Evolutionary conservation across 1,140 invertebrate genomes (phyloP).

Genomic region (Megalopta genalis): DNA sequence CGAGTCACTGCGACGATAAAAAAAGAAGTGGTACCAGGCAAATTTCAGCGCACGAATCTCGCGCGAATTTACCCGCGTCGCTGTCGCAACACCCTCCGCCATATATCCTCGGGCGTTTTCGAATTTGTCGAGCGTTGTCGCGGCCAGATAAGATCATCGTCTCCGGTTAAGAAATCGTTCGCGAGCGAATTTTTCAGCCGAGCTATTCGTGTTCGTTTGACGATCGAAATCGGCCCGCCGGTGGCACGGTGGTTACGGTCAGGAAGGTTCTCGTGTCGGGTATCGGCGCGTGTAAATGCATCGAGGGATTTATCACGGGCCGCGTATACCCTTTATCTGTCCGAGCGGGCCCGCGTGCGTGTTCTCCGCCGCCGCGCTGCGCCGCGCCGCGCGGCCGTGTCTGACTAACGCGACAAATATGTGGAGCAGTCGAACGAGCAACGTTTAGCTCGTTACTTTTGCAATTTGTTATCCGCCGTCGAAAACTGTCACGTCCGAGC

Average conservation of each 20-base stretch:
- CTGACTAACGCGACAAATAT: constrained; percentile 41
- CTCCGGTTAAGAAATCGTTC: too few species aligned
- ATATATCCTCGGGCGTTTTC: too few species aligned
- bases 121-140: too few species aligned
- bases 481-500: constrained; percentile 24
- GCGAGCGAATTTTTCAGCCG: too few species aligned
- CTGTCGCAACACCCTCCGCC: too few species aligned
- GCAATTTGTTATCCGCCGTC: constrained; percentile 33
- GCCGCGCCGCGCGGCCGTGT: constrained; percentile 2
- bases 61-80: too few species aligned
- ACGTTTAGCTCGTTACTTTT: constrained; percentile 15
- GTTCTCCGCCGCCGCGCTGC: too few species aligned
- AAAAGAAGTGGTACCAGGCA: too few species aligned
- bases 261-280: background rate
- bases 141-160: too few species aligned
- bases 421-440: constrained; percentile 18
- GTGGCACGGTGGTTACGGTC: background rate
- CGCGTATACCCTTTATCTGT: constrained; percentile 33
- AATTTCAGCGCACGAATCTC: too few species aligned
- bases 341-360: background rate
- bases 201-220: too few species aligned
- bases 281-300: background rate
- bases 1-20: too few species aligned
- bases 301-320: constrained; percentile 10
- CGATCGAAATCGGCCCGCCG: background rate